phyloP scores from a whole-genome alignment of 2,888 invertebrate genomes.

The Meiosimyza platycephala region DNA sequence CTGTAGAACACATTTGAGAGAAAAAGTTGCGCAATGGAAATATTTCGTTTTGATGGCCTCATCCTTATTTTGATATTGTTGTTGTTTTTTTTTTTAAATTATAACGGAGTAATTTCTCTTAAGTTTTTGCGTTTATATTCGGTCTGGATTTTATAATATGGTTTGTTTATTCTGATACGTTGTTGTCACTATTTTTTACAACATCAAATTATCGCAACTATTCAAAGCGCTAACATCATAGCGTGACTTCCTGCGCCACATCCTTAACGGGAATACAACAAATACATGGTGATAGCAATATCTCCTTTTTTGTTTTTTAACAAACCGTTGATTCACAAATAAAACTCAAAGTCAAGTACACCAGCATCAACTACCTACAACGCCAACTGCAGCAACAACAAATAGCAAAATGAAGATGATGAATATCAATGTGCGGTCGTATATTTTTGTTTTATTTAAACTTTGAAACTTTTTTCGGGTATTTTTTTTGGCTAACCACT shows the following conservation, averaged over 20 bases:
- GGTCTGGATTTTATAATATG: neutral
- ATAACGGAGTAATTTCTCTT: too few species aligned
- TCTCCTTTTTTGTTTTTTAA: neutral
- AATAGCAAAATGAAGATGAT: conserved; percentile 1
- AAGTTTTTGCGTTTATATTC: too few species aligned
- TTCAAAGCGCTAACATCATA: conserved; percentile 6
- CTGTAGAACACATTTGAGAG: too few species aligned
- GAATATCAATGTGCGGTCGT: conserved; percentile 19
- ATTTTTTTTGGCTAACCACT: neutral
- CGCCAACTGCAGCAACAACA: conserved; percentile 7
- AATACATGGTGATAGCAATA: neutral
- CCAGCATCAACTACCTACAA: neutral
- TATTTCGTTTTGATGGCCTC: too few species aligned
- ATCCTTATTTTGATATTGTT: too few species aligned
- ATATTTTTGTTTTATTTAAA: conserved; percentile 20
- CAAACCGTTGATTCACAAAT: conserved; percentile 33
- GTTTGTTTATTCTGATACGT: conserved; percentile 6
- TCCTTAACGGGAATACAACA: conserved; percentile 22
- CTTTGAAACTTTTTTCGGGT: conserved; percentile 4
- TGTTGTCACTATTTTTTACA: neutral
- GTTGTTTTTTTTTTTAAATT: too few species aligned
- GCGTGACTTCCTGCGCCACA: conserved; percentile 34
- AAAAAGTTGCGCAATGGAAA: too few species aligned
- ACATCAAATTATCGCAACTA: neutral
- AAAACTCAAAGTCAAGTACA: conserved; percentile 9